These are phyloP conservation scores for Apolygus lucorum DNA, from an alignment of 1,140 invertebrate genomes.

Conservation along the genomic window DNA sequence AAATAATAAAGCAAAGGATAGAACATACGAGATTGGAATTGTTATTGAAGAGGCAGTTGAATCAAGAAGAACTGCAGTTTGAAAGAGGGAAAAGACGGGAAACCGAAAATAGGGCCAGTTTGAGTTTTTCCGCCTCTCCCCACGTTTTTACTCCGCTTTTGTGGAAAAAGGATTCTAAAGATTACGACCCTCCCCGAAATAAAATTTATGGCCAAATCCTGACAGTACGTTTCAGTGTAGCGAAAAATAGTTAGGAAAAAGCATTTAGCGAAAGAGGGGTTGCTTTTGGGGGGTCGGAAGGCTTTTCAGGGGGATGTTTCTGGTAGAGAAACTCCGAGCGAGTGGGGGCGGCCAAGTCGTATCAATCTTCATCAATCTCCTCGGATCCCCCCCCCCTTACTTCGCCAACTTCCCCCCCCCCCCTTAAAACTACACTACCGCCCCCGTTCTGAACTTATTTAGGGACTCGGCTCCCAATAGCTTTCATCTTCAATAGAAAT, in stretches of 20 bases:
- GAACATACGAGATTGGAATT: too few species aligned
- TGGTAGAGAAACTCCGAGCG: not conserved
- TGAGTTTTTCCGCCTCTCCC: not conserved
- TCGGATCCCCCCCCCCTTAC: not conserved
- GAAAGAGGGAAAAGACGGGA: not conserved
- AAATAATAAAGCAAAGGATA: too few species aligned
- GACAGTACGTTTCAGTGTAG: conserved; percentile 6
- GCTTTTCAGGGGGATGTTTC: conserved; percentile 9
- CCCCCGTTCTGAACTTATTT: not conserved
- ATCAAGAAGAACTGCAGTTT: too few species aligned
- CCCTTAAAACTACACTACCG: too few species aligned
- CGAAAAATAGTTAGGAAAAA: conserved; percentile 14
- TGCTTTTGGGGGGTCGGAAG: not conserved
- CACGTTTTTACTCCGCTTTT: not conserved
- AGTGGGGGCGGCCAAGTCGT: not conserved
- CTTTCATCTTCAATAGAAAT: not conserved
- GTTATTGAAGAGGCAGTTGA: too few species aligned
- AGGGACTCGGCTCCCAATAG: not conserved
- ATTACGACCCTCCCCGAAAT: not conserved
- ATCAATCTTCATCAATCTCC: conserved; percentile 20
- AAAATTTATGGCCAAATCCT: conserved; percentile 1
- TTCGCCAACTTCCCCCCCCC: too few species aligned
- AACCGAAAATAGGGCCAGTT: not conserved
- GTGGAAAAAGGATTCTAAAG: not conserved
- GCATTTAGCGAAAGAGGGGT: conserved; percentile 6